A percentile compares a stretch with the other conserved stretches of the same genome.
These are phyloP conservation scores for Platysternon megacephalum DNA, from an alignment of 2,113 vertebrate genomes.

Conservation along the genomic window DNA sequence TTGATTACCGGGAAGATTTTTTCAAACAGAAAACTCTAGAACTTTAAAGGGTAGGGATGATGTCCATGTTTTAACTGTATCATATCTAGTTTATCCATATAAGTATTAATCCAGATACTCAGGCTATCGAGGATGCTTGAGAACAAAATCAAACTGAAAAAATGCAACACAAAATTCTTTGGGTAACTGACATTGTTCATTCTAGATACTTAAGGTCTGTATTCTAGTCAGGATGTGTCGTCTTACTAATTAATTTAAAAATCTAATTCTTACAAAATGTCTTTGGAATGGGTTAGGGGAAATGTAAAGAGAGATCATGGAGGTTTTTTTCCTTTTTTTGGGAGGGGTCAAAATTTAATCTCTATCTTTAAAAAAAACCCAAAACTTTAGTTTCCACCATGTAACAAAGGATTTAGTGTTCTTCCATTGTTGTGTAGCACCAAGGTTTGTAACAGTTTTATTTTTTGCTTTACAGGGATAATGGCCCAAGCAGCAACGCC, in stretches of 20 bases:
- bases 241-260: not conserved
- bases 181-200: not conserved
- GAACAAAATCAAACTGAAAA: not conserved
- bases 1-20: not conserved
- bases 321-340: not conserved
- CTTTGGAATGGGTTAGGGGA: not conserved
- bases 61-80: not conserved
- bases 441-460: not conserved
- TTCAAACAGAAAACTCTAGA: not conserved
- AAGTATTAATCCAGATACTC: not conserved
- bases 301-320: not conserved
- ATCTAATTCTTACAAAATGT: not conserved
- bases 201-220: not conserved
- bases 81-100: not conserved
- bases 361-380: not conserved
- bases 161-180: not conserved
- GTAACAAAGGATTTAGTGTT: fast-evolving
- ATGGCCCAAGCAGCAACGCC: constrained; percentile 75
- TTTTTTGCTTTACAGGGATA: constrained; percentile 48
- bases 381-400: not conserved
- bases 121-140: not conserved
- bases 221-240: not conserved
- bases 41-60: not conserved
- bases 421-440: not conserved
- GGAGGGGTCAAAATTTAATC: not conserved